Percentiles rank a stretch among this genome's conserved stretches.
Conservation (phyloP, 2,113 vertebrate species). For the Ammodytes marinus region DNA sequence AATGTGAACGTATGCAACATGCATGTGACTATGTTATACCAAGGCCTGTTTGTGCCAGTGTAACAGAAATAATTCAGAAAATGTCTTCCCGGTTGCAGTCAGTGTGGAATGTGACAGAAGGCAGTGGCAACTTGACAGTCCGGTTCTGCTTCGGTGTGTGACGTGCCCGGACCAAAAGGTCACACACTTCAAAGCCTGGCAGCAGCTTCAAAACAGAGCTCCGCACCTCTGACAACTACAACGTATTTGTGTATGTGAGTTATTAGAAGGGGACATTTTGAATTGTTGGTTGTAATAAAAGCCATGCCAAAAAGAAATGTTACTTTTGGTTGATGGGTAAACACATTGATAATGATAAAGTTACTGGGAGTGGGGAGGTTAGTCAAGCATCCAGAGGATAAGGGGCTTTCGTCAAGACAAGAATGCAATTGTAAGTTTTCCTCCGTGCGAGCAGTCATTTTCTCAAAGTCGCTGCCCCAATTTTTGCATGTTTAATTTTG, state of each 20-base stretch:
- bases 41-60: slow-evolving; percentile 31
- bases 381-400: background rate
- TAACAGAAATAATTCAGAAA: slow-evolving; percentile 52
- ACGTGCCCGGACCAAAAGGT: slow-evolving; percentile 76
- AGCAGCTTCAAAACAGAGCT: slow-evolving; percentile 70
- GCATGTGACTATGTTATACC: slow-evolving; percentile 16
- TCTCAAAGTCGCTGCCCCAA: slow-evolving; percentile 10
- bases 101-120: slow-evolving; percentile 57
- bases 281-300: slow-evolving; percentile 42
- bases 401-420: background rate
- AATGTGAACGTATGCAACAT: background rate
- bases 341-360: slow-evolving; percentile 13
- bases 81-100: slow-evolving; percentile 49
- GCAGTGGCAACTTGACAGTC: slow-evolving; percentile 78
- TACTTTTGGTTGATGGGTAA: slow-evolving; percentile 36
- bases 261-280: slow-evolving; percentile 20
- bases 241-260: slow-evolving; percentile 44
- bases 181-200: slow-evolving; percentile 77
- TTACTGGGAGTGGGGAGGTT: background rate
- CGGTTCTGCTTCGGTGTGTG: slow-evolving; percentile 70
- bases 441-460: slow-evolving; percentile 9
- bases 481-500: slow-evolving; percentile 37
- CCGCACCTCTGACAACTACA: slow-evolving; percentile 65
- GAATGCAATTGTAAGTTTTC: background rate
- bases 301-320: slow-evolving; percentile 29